Conservation (phyloP, 2,888 invertebrate genomes). For the Cabera pusaria region DNA sequence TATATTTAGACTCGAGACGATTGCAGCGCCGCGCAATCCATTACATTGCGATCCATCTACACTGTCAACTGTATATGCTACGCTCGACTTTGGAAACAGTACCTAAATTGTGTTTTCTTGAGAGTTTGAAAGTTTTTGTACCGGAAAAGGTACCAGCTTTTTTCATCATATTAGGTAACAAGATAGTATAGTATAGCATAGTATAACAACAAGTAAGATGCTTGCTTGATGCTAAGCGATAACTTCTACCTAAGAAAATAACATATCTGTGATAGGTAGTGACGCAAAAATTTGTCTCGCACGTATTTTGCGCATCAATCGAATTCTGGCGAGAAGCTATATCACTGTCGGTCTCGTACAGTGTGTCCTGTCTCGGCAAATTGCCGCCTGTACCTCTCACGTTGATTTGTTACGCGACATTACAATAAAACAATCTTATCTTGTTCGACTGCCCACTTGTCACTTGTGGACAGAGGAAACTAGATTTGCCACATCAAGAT, state of each 20-base stretch:
- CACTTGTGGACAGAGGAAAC: slow-evolving; percentile 8
- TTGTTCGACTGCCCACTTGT: slow-evolving; percentile 15
- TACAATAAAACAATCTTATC: slow-evolving; percentile 23
- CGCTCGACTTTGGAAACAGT: slow-evolving; percentile 2
- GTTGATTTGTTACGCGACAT: slow-evolving; percentile 30
- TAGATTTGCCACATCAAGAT: slow-evolving; percentile 3
- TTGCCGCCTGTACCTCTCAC: slow-evolving; percentile 25
- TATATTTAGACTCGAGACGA: slow-evolving; percentile 46
- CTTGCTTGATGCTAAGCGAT: too few species aligned
- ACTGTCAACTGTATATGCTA: slow-evolving; percentile 12
- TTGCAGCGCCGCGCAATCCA: slow-evolving; percentile 37
- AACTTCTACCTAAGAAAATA: too few species aligned
- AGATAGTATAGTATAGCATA: too few species aligned
- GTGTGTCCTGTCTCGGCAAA: slow-evolving; percentile 26
- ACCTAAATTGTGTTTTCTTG: too few species aligned
- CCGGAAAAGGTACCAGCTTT: too few species aligned
- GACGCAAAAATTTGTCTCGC: too few species aligned
- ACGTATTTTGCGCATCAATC: too few species aligned
- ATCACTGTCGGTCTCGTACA: slow-evolving; percentile 6
- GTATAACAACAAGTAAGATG: too few species aligned
- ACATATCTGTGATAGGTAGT: too few species aligned
- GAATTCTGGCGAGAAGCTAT: too few species aligned
- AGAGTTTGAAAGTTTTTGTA: too few species aligned
- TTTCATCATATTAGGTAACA: too few species aligned
- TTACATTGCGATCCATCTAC: slow-evolving; percentile 23